phyloP scores from a whole-genome alignment of 2,888 invertebrate genomes.

The Cephus sareptanus region DNA sequence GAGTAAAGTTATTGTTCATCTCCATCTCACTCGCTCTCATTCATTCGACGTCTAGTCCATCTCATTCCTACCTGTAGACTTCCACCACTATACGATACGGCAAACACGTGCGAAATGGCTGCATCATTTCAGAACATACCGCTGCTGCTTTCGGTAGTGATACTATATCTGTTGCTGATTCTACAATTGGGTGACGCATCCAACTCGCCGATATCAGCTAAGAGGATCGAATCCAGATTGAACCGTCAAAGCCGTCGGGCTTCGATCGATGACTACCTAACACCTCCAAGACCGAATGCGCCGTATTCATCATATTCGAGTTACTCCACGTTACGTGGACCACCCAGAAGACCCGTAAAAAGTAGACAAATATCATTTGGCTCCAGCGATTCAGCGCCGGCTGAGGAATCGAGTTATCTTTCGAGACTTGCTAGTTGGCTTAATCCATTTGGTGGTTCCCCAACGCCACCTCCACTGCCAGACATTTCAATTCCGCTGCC shows the following conservation, averaged over 20 bases:
- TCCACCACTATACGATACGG: background rate
- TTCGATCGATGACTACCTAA: constrained; percentile 19
- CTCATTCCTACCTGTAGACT: background rate
- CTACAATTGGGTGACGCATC: constrained; percentile 29
- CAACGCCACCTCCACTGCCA: constrained; percentile 10
- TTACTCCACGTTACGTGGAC: background rate
- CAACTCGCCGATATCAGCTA: constrained; percentile 19
- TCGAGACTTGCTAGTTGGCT: constrained; percentile 74
- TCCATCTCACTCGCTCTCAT: constrained; percentile 10
- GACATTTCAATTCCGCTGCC: background rate
- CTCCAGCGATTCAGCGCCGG: constrained; percentile 52
- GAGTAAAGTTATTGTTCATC: constrained; percentile 2
- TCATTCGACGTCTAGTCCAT: background rate
- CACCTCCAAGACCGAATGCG: constrained; percentile 29
- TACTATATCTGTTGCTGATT: constrained; percentile 32
- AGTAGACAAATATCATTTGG: background rate
- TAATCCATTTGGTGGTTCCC: constrained; percentile 67
- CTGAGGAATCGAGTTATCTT: constrained; percentile 68
- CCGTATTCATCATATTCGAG: constrained; percentile 6
- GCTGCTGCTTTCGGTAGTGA: constrained; percentile 25
- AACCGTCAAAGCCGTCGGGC: background rate
- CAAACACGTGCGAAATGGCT: constrained; percentile 5
- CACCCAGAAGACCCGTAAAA: background rate
- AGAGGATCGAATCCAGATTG: constrained; percentile 30
- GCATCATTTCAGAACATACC: constrained; percentile 37